phyloP scores from a whole-genome alignment of 2,888 invertebrate species.

The Pheosia gnoma region DNA sequence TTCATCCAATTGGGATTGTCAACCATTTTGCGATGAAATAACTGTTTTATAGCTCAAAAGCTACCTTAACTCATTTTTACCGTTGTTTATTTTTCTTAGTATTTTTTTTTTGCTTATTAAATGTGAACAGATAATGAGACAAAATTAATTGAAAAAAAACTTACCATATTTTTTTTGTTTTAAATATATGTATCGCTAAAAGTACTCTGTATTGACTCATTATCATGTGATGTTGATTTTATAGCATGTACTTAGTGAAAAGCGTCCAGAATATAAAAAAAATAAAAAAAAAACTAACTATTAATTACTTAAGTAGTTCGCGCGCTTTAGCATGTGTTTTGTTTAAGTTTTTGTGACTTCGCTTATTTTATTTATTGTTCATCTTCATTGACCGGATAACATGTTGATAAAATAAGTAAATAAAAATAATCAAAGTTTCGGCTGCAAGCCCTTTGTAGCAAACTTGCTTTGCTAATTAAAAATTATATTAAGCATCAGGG shows the following conservation, averaged over 20 bases:
- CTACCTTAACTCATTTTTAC: too few species aligned
- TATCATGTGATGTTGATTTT: constrained; percentile 48
- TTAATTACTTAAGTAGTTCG: constrained; percentile 20
- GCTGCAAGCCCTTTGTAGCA: background rate
- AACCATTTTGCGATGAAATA: background rate
- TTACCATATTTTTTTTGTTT: too few species aligned
- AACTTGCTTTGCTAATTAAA: constrained; percentile 14
- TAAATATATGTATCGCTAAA: background rate
- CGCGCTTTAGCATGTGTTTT: constrained; percentile 31
- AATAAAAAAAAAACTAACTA: constrained; percentile 18
- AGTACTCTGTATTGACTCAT: constrained; percentile 26
- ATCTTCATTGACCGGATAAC: constrained; percentile 38
- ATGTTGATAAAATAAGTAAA: constrained; percentile 38
- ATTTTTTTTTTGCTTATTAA: too few species aligned
- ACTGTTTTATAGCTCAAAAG: background rate
- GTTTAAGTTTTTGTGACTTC: constrained; percentile 41
- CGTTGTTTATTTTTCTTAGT: too few species aligned
- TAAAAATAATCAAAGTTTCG: background rate
- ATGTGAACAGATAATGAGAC: too few species aligned
- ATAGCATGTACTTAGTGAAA: constrained; percentile 69
- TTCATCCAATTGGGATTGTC: background rate
- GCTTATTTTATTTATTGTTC: constrained; percentile 47
- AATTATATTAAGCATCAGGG: constrained; percentile 36
- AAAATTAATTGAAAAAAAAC: too few species aligned
- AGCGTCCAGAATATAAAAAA: constrained; percentile 61